Evolutionary conservation across 2,797 vertebrate species (phyloP).

Genomic region (Gymnoscopelus microlampas): DNA sequence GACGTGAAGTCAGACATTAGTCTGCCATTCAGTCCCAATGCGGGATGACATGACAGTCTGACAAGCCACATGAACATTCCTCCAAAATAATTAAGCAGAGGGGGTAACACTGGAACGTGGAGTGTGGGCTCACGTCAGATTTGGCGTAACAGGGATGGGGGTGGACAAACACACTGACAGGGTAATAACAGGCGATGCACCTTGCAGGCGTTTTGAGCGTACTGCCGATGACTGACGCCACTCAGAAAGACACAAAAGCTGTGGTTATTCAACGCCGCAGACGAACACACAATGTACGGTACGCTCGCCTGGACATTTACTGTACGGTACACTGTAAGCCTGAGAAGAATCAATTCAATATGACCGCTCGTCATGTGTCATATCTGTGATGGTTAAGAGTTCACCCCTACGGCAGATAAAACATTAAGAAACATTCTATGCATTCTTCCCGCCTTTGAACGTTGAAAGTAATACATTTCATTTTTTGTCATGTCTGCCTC

Average conservation of each 20-base stretch:
- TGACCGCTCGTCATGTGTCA: constrained; percentile 53
- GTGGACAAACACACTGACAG: constrained; percentile 68
- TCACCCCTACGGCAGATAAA: not conserved
- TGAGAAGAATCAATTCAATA: constrained; percentile 37
- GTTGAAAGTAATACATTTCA: constrained; percentile 1
- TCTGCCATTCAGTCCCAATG: constrained; percentile 48
- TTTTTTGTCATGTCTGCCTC: constrained; percentile 6
- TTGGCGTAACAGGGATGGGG: constrained; percentile 16
- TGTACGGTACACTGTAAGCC: not conserved
- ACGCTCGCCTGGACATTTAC: constrained; percentile 46
- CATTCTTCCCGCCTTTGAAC: not conserved
- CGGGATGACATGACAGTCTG: constrained; percentile 70
- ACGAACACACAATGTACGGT: constrained; percentile 18
- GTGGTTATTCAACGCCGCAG: constrained; percentile 7
- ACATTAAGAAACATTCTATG: constrained; percentile 10
- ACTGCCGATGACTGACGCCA: constrained; percentile 41
- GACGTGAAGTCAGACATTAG: constrained; percentile 70
- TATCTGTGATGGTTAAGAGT: constrained; percentile 7
- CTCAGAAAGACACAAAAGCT: constrained; percentile 27
- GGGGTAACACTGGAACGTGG: constrained; percentile 36
- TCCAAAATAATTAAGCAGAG: constrained; percentile 77
- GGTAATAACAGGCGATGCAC: constrained; percentile 61
- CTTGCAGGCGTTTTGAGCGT: constrained; percentile 40
- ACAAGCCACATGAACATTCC: constrained; percentile 73
- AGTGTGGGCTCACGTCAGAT: constrained; percentile 51